A percentile compares a stretch with the other conserved stretches of the same genome.
These are phyloP conservation scores for Listronotus oregonensis DNA, from an alignment of 1,140 invertebrate genomes.

Conservation along the genomic window DNA sequence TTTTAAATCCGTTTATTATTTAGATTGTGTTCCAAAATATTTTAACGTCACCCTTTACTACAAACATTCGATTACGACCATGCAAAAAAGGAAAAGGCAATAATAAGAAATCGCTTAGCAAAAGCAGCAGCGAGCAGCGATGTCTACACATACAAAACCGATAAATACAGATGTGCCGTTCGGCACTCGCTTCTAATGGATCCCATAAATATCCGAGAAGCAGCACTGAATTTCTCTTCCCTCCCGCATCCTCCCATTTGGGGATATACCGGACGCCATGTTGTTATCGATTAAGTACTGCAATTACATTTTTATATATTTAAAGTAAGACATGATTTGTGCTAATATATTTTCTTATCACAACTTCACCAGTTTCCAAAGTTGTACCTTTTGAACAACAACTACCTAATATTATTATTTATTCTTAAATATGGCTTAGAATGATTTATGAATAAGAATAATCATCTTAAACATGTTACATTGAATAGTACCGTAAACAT, in stretches of 20 bases:
- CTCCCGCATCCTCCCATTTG: not conserved
- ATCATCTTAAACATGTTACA: too few relatives aligned
- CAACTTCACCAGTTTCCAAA: too few relatives aligned
- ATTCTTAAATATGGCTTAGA: too few relatives aligned
- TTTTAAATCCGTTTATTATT: too few relatives aligned
- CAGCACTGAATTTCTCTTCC: slow-evolving; percentile 15
- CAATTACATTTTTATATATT: too few relatives aligned
- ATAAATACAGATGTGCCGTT: slow-evolving; percentile 29
- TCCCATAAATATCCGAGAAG: slow-evolving; percentile 26
- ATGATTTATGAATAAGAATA: too few relatives aligned
- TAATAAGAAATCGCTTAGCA: slow-evolving; percentile 30
- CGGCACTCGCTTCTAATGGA: slow-evolving; percentile 27
- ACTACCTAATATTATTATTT: too few relatives aligned
- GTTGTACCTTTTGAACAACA: too few relatives aligned
- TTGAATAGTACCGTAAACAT: too few relatives aligned
- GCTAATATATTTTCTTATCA: too few relatives aligned
- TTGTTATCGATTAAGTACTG: slow-evolving; percentile 7
- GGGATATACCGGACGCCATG: slow-evolving; percentile 10
- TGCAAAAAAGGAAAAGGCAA: slow-evolving; percentile 7
- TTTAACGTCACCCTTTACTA: not conserved
- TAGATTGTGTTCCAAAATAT: too few relatives aligned
- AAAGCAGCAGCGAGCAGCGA: slow-evolving; percentile 4
- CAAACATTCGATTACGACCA: not conserved
- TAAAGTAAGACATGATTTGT: too few relatives aligned
- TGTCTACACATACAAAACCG: slow-evolving; percentile 27